phyloP scores from a whole-genome alignment of 2,888 invertebrate genomes.

The Helobdella robusta region DNA sequence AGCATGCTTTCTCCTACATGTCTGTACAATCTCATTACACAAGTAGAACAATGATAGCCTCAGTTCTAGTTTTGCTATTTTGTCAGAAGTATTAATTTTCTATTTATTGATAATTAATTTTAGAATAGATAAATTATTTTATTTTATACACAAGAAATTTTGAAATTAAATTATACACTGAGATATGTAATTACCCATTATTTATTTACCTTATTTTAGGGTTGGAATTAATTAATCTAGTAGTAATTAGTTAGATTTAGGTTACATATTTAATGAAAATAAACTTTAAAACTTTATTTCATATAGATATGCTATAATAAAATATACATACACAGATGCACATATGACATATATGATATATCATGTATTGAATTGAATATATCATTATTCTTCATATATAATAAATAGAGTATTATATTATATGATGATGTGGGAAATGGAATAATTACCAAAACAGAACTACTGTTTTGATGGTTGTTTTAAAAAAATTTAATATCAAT shows the following conservation, averaged over 20 bases:
- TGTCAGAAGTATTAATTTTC: not conserved
- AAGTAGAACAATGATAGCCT: conserved; percentile 80
- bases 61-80: conserved; percentile 69
- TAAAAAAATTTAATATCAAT: no score
- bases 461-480: no score
- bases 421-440: no score
- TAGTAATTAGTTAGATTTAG: no score
- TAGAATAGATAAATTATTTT: not conserved
- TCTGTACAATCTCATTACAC: conserved; percentile 94
- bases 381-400: no score
- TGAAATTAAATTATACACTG: not conserved
- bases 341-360: no score
- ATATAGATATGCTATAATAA: not conserved
- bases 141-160: not conserved
- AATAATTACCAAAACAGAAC: no score
- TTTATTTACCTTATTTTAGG: no score
- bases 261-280: not conserved
- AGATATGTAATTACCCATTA: not conserved
- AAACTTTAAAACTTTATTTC: not conserved
- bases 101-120: conserved; percentile 1
- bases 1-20: conserved; percentile 75
- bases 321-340: no score
- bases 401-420: no score
- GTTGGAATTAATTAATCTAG: no score
- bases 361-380: no score